phyloP scores from a whole-genome alignment of 2,797 vertebrate genomes.

The Myiotriccus ornatus region DNA sequence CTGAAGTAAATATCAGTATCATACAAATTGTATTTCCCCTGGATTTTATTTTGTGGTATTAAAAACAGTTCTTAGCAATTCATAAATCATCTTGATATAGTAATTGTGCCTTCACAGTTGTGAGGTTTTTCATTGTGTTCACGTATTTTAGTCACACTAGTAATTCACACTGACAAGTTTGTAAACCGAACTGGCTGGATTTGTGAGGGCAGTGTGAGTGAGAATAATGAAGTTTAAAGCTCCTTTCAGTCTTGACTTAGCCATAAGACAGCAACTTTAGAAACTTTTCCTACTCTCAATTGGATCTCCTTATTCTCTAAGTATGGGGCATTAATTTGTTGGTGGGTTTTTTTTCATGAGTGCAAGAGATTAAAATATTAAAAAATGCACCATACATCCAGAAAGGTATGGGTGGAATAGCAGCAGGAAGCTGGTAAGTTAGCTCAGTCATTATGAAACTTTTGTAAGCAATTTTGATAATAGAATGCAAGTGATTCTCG shows the following conservation, averaged over 20 bases:
- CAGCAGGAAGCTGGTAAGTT: neutral
- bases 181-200: neutral
- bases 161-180: neutral
- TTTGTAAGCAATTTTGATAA: neutral
- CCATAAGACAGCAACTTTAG: neutral
- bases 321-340: neutral
- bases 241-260: neutral
- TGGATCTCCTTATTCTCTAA: neutral
- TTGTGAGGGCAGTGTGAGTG: neutral
- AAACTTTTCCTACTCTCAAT: neutral
- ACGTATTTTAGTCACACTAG: neutral
- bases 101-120: neutral
- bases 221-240: neutral
- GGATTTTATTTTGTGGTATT: neutral
- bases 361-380: neutral
- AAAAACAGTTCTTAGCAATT: neutral
- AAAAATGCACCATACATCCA: rapidly evolving
- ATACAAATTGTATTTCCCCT: neutral
- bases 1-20: neutral
- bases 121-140: neutral
- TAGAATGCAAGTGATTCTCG: neutral
- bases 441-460: neutral
- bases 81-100: neutral
- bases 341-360: neutral
- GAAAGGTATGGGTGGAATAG: neutral